Base-by-base conservation (phyloP, 2,113 vertebrate species). In the Anser cygnoides region DNA sequence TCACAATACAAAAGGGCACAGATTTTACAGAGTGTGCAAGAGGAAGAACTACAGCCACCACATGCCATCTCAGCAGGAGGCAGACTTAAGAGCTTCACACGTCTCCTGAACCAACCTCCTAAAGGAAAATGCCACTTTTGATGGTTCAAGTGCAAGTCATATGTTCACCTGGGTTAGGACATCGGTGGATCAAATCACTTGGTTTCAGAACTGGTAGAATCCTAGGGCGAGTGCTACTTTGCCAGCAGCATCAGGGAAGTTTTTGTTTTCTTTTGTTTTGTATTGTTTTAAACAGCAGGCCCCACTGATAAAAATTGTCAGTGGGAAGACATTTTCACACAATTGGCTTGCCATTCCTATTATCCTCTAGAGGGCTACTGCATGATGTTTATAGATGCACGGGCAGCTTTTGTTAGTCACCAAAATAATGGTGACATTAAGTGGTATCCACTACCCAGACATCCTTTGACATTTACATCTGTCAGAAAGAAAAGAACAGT, bases 381-480 rank as follows among this genome's bases (percentile, higher is more conserved):
- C 19, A 19, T 63, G 49, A 16, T 10, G 12, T 41, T 92, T 83
- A 54, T 21, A 55, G 28, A 59, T 67, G 35, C 7, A 31, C 6
- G 9, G 46, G 9, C 13, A 89, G 13, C 21, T 82, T 89, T 75
- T 92, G 6, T 61, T 58, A 76, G 23, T 55, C n/a, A 70, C 28
- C 35, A 66, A 94, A 92, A 68, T 65, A 88, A 79, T 18, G 15
- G 59, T 92, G 46, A 65, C n/a, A 73, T 62, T 96, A 92, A 93
- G 65, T 62, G 10, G 5, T 39, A 52, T 41, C 28, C 70, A 79
- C 18, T 81, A 75, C 26, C 14, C 23, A 58, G 49, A 61, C 10
- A 57, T 57, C 49, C 16, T 87, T 74, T 93, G 71, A 50, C 22
- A 95, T 84, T 96, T 82, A 39, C 12, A 89, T 83, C 21, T 88